Evolutionary conservation across 2,113 vertebrate species (phyloP), one percentile per base, ranked within the genome.

Genomic region (Mus pahari): DNA sequence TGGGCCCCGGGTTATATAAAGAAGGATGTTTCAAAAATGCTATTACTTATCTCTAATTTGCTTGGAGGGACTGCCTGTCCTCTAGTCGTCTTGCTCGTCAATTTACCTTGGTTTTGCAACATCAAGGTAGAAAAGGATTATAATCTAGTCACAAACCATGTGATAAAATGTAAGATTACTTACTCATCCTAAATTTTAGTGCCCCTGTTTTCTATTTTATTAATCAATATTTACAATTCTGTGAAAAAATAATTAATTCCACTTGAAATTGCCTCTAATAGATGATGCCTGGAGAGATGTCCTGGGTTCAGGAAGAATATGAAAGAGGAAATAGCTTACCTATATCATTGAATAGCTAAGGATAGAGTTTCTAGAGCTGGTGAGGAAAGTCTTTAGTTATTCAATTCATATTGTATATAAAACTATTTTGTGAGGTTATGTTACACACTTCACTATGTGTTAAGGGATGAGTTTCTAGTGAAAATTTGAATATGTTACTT

Each of bases 11-110:
- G 71, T 71, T 82, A 70, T 82, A 70, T 19, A 93, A 39, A 93
- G 28, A 3, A 0, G 33, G 24, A 12, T 74, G 81, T 60, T 82
- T 82, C 20, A 79, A 42, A 86, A 22, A 9, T 11, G 12, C 13
- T 48, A 0, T 64, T 62, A 7, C 7, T 4, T 60, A 62, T 2
- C 10, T 22, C 5, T 0, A 0, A 75, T 4, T 42, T 62, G 19
- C 3, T 42, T 1, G 60, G 14, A 9, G 81, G 60, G 68, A 20
- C 19, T 90, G 17, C 5, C 14, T 84, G 48, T 50, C 5, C 78
- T 82, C 17, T 0, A 39, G 7, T 0, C 13, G 17, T 24, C 81
- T 36, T n/a, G 50, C 8, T 58, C 39, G 4, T 50, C 2, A 73
- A 73, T 12, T 28, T 78, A 89, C 39, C 5, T 96, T 17, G 58